Evolutionary conservation across 2,113 vertebrate species (phyloP).

Genomic region (Seriola aureovittata): DNA sequence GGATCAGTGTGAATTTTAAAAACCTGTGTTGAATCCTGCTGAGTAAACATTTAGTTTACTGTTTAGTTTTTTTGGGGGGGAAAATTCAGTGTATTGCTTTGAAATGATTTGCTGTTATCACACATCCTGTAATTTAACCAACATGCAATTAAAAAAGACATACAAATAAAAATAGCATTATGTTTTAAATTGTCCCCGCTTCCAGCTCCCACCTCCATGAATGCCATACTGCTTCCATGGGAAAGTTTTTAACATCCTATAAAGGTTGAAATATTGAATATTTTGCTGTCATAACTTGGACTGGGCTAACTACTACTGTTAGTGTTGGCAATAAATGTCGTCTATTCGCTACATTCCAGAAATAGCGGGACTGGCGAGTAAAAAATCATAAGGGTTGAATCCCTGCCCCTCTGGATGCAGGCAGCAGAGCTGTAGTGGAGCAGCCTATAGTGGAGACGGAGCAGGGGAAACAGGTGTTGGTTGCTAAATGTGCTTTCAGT

Average conservation of each 20-base stretch:
- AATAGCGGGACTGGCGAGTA: slow-evolving; percentile 38
- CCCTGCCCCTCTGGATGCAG: slow-evolving; percentile 42
- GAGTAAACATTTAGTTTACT: too few species aligned
- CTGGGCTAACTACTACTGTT: slow-evolving; percentile 5
- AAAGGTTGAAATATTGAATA: slow-evolving; percentile 1
- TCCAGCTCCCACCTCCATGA: neutral
- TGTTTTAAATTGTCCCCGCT: neutral
- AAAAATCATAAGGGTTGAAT: slow-evolving; percentile 40
- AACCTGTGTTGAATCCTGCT: too few species aligned
- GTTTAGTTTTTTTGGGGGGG: too few species aligned
- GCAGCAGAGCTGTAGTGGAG: slow-evolving; percentile 35
- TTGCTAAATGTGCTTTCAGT: slow-evolving; percentile 90
- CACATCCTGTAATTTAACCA: too few species aligned
- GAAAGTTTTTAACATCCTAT: neutral
- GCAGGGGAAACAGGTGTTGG: slow-evolving; percentile 91
- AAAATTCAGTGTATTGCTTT: too few species aligned
- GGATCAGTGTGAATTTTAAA: neutral
- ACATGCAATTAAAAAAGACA: too few species aligned
- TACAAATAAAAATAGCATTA: neutral
- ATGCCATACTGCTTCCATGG: neutral
- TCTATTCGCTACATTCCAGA: slow-evolving; percentile 53
- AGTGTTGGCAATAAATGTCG: slow-evolving; percentile 43
- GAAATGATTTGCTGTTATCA: too few species aligned
- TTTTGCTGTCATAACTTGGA: slow-evolving; percentile 4
- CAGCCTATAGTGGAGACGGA: slow-evolving; percentile 74